Conservation (phyloP, 2,113 vertebrate genomes). For the Trichomycterus rosablanca region DNA sequence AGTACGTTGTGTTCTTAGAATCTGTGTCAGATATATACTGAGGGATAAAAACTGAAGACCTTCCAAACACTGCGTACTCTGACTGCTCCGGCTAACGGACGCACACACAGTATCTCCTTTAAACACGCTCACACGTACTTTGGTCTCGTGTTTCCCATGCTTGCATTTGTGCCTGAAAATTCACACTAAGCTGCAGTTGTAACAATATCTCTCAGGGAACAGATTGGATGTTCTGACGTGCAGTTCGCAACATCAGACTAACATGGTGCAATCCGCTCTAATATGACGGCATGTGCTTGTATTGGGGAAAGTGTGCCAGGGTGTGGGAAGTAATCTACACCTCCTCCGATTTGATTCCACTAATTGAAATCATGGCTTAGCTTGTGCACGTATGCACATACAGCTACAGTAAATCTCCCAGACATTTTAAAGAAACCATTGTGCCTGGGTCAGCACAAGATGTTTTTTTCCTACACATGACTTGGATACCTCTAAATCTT, state of each 20-base stretch:
- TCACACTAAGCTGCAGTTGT: too few species aligned
- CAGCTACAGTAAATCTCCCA: background rate
- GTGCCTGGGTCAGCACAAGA: background rate
- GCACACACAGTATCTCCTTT: background rate
- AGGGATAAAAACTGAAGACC: constrained; percentile 42
- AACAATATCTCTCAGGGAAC: too few species aligned
- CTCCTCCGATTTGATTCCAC: too few species aligned
- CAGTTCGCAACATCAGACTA: too few species aligned
- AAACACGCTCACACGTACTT: background rate
- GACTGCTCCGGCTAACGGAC: constrained; percentile 4
- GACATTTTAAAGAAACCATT: background rate
- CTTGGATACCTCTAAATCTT: background rate
- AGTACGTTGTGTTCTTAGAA: constrained; percentile 40
- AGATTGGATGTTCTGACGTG: too few species aligned
- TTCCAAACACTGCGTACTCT: constrained; percentile 18
- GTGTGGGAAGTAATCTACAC: too few species aligned
- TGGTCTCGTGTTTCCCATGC: background rate
- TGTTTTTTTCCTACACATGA: background rate
- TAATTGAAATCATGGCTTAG: background rate
- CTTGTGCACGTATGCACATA: background rate
- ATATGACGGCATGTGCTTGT: too few species aligned
- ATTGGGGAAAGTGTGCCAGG: too few species aligned
- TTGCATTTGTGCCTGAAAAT: background rate
- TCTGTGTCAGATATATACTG: constrained; percentile 41
- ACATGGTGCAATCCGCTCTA: too few species aligned